Conservation (phyloP, 2,797 vertebrate genomes). For the Novumbra hubbsi region DNA sequence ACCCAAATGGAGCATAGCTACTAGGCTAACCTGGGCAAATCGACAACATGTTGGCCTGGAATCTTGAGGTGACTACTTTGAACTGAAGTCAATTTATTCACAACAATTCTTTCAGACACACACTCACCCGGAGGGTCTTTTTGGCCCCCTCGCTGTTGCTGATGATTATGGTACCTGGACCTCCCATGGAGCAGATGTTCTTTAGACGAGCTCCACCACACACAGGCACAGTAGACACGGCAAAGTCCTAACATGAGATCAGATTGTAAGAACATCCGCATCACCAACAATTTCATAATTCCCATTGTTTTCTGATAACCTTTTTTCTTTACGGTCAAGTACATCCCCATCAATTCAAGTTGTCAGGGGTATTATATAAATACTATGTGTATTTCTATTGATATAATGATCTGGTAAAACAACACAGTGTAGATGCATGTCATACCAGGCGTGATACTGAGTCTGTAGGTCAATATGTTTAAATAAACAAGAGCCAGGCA, state of each 20-base stretch:
- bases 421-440: neutral
- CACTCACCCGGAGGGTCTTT: constrained; percentile 81
- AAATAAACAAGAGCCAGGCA: too few species aligned
- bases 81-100: neutral
- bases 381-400: neutral
- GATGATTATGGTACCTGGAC: constrained; percentile 84
- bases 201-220: constrained; percentile 81
- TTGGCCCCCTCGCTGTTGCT: constrained; percentile 82
- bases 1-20: neutral
- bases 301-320: neutral
- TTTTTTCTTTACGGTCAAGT: neutral
- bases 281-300: neutral
- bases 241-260: constrained; percentile 78
- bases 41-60: neutral
- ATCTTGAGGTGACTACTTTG: neutral
- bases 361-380: neutral
- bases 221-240: constrained; percentile 86
- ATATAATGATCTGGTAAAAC: too few species aligned
- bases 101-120: neutral
- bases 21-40: neutral
- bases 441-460: constrained; percentile 1
- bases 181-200: constrained; percentile 90
- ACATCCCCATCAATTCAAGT: neutral
- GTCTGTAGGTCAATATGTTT: neutral
- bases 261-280: neutral